Evolutionary conservation across 2,113 vertebrate genomes (phyloP).

Genomic region (Nycticorax nycticorax): DNA sequence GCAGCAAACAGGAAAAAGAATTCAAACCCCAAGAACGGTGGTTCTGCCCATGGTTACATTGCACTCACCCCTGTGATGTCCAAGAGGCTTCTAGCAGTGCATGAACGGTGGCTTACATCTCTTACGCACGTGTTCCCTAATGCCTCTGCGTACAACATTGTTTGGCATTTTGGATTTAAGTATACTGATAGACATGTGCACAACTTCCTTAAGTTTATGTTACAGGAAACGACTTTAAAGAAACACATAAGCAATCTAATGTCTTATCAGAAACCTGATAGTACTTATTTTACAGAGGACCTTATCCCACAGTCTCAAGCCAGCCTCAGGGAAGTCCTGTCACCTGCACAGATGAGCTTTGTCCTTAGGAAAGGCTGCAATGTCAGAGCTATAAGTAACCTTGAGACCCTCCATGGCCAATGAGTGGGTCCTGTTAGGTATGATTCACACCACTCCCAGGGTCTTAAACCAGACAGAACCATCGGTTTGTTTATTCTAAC

Average conservation of each 20-base stretch:
- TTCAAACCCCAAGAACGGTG: not conserved
- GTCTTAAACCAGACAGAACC: not conserved
- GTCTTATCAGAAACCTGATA: not conserved
- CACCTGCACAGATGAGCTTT: not conserved
- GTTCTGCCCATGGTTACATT: not conserved
- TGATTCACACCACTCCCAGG: not conserved
- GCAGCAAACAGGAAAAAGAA: not conserved
- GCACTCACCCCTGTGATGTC: not conserved
- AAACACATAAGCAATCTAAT: not conserved
- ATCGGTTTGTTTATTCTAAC: not conserved
- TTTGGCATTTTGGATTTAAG: not conserved
- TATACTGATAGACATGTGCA: not conserved
- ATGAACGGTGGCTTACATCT: not conserved
- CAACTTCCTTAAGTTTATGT: not conserved
- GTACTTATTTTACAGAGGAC: not conserved
- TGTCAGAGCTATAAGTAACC: not conserved
- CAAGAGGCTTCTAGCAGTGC: not conserved
- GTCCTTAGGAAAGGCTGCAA: not conserved
- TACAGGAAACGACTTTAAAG: not conserved
- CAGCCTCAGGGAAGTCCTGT: not conserved
- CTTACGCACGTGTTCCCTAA: not conserved
- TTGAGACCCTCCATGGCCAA: not conserved
- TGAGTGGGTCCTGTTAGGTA: not conserved
- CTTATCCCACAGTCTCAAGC: not conserved
- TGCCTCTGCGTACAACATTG: rapidly evolving